These are phyloP conservation scores for Pelochelys cantorii DNA, from an alignment of 2,797 vertebrate genomes.

Conservation along the genomic window DNA sequence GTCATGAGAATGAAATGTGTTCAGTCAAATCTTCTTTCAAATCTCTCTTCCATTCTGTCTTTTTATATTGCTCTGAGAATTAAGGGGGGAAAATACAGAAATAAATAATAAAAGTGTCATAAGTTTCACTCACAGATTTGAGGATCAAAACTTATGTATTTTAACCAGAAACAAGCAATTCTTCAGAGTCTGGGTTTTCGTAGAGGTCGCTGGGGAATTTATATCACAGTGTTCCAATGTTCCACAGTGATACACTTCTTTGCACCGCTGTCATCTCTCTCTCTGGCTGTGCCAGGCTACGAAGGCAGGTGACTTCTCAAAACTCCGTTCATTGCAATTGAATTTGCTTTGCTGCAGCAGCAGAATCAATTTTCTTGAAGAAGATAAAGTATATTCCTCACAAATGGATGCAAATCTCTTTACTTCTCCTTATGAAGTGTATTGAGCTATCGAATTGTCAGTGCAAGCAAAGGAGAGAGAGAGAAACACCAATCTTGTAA, in stretches of 20 bases:
- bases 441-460: background rate
- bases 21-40: background rate
- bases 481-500: fast-evolving
- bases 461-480: background rate
- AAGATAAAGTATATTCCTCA: background rate
- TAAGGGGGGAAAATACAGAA: background rate
- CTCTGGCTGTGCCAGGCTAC: no score
- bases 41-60: background rate
- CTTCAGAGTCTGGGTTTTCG: background rate
- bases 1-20: background rate
- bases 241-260: background rate
- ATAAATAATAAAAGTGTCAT: background rate
- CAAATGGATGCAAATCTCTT: background rate
- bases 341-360: background rate
- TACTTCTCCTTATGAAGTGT: background rate
- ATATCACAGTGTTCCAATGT: background rate
- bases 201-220: background rate
- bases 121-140: background rate
- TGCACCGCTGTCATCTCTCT: background rate
- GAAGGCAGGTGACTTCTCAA: background rate
- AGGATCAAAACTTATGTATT: background rate
- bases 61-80: background rate
- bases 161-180: background rate
- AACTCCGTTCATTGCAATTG: background rate
- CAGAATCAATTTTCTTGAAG: background rate